Percentiles rank a stretch among this genome's conserved stretches.
These are phyloP conservation scores for Brachionus koreanus DNA, from an alignment of 1,140 invertebrate genomes.

Conservation along the genomic window DNA sequence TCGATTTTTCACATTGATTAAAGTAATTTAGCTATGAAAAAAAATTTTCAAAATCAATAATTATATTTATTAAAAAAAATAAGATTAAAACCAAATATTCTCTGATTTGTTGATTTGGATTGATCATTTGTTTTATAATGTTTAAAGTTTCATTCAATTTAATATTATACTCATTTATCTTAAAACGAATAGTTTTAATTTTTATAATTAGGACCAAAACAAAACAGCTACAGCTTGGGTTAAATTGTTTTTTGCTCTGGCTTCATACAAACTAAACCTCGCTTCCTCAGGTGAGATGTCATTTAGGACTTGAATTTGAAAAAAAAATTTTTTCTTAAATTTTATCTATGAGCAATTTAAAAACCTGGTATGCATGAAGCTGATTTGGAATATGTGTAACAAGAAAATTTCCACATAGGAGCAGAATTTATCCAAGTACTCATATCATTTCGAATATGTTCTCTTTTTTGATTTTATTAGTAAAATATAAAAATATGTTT, in stretches of 20 bases:
- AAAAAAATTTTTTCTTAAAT: neutral
- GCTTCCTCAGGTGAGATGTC: constrained; percentile 28
- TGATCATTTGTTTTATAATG: constrained; percentile 32
- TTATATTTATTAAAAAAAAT: neutral
- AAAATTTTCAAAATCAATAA: too few relatives aligned
- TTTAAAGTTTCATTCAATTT: neutral
- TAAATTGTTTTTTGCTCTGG: constrained; percentile 14
- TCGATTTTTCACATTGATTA: constrained; percentile 2
- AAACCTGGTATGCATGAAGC: constrained; percentile 35
- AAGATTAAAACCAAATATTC: neutral
- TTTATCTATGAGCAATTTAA: neutral
- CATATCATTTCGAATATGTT: neutral
- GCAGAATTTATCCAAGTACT: neutral
- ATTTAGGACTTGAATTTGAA: neutral
- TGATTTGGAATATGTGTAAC: neutral
- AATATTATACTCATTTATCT: constrained; percentile 4
- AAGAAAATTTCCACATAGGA: constrained; percentile 32
- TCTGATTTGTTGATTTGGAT: constrained; percentile 4
- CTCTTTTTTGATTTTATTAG: neutral
- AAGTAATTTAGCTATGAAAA: constrained; percentile 1
- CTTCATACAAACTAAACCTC: constrained; percentile 23
- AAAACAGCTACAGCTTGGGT: neutral
- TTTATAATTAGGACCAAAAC: neutral
- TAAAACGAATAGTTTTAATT: neutral
- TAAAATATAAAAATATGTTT: neutral